Evolutionary conservation across 2,113 vertebrate genomes (phyloP).

Genomic region (Ia io): DNA sequence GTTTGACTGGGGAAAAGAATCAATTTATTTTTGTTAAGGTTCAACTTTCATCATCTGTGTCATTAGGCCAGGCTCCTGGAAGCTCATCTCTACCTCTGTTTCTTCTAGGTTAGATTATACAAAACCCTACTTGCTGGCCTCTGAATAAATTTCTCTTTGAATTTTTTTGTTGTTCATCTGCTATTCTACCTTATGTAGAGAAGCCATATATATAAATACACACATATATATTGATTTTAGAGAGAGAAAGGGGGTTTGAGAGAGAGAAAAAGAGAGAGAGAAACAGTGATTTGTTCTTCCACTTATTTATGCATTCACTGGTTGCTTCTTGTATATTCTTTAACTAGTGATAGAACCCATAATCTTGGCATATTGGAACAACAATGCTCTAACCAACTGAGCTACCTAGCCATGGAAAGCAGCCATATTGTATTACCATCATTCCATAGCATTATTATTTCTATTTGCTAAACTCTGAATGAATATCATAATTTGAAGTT

Average conservation of each 20-base stretch:
- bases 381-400: too few species aligned
- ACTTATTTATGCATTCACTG: too few species aligned
- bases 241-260: too few species aligned
- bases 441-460: not conserved
- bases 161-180: slow-evolving; percentile 23
- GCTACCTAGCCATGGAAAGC: not conserved
- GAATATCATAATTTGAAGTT: not conserved
- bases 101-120: slow-evolving; percentile 66
- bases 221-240: too few species aligned
- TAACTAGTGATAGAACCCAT: too few species aligned
- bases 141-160: slow-evolving; percentile 61
- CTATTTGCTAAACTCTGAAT: not conserved
- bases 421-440: not conserved
- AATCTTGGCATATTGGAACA: too few species aligned
- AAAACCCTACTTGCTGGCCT: slow-evolving; percentile 49
- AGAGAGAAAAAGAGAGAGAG: too few species aligned
- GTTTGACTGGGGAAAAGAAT: slow-evolving; percentile 53
- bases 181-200: slow-evolving; percentile 27
- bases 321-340: too few species aligned
- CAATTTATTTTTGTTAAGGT: slow-evolving; percentile 60
- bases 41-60: slow-evolving; percentile 55
- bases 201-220: not conserved
- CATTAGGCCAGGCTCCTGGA: slow-evolving; percentile 43
- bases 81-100: slow-evolving; percentile 19
- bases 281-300: too few species aligned